phyloP scores from a whole-genome alignment of 2,113 vertebrate species.

The Cyanoramphus novaezelandiae region DNA sequence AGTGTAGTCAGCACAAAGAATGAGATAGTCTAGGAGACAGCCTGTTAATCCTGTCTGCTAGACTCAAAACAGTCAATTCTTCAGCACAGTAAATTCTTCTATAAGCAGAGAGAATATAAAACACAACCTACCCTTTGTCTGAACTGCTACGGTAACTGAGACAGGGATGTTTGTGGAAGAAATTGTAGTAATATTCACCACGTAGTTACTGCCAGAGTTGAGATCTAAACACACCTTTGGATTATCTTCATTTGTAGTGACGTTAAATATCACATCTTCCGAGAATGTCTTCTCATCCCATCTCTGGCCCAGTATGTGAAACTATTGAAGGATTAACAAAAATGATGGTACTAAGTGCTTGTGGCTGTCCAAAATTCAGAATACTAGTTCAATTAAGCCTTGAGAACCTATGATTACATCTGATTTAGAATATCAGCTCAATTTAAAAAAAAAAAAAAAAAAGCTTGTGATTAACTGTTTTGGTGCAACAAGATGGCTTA shows the following conservation, averaged over 20 bases:
- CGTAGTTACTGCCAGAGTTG: constrained; percentile 85
- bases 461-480: neutral
- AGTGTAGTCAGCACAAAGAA: neutral
- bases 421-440: neutral
- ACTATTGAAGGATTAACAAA: constrained; percentile 56
- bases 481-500: neutral
- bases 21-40: neutral
- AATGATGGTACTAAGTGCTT: neutral
- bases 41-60: neutral
- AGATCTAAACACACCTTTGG: constrained; percentile 85
- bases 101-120: neutral
- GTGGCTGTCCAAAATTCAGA: neutral
- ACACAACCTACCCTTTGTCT: constrained; percentile 49
- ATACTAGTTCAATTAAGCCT: neutral
- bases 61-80: neutral
- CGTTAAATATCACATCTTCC: constrained; percentile 65
- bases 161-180: constrained; percentile 52
- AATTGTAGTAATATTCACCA: constrained; percentile 79
- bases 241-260: constrained; percentile 76
- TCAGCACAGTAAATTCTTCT: neutral
- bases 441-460: neutral
- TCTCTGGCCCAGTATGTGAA: constrained; percentile 66
- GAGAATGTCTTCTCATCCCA: constrained; percentile 77
- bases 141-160: constrained; percentile 36
- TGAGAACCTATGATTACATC: neutral